phyloP scores from a whole-genome alignment of 1,140 invertebrate species.

The Ips nitidus region DNA sequence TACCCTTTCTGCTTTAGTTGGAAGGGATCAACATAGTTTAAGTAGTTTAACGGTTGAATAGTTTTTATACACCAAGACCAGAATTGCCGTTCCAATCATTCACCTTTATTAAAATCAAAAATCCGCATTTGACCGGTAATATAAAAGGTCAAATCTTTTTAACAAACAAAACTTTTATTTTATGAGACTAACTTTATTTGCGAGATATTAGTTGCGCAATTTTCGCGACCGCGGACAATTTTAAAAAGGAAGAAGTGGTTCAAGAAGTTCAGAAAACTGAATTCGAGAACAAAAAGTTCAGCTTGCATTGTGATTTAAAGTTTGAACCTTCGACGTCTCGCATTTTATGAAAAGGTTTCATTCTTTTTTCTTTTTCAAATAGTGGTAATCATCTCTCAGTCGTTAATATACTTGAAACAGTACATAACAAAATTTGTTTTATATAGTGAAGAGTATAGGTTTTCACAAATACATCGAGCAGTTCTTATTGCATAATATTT shows the following conservation, averaged over 20 bases:
- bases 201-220: conserved; percentile 31
- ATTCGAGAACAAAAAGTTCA: conserved; percentile 24
- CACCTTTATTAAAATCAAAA: not conserved
- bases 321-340: conserved; percentile 24
- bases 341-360: conserved; percentile 21
- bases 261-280: conserved; percentile 26
- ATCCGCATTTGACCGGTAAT: conserved; percentile 11
- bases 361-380: not conserved
- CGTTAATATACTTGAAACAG: too few species aligned
- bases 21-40: conserved; percentile 31
- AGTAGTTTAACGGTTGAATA: conserved; percentile 31
- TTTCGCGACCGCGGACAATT: conserved; percentile 24
- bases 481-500: too few species aligned
- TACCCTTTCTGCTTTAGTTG: conserved; percentile 26
- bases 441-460: too few species aligned
- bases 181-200: conserved; percentile 22
- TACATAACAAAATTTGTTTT: too few species aligned
- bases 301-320: conserved; percentile 33
- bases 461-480: too few species aligned
- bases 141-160: conserved; percentile 12
- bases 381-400: too few species aligned
- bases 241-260: conserved; percentile 27
- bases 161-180: conserved; percentile 21
- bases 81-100: conserved; percentile 12
- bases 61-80: conserved; percentile 23